phyloP scores from a whole-genome alignment of 2,797 vertebrate species.

The Sorex maritimensis region DNA sequence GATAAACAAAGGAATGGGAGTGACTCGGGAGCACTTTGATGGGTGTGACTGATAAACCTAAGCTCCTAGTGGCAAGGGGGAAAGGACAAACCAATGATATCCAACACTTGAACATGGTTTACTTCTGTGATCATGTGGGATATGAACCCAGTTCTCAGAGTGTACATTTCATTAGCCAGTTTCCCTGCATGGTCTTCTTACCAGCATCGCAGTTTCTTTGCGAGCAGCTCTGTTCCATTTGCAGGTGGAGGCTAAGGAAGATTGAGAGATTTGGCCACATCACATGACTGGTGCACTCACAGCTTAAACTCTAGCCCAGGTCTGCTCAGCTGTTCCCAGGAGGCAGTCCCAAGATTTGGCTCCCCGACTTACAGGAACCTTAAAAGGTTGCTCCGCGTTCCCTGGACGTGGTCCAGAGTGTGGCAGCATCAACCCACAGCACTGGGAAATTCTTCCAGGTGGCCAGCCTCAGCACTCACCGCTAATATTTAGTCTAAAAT shows the following conservation, averaged over 20 bases:
- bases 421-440: neutral
- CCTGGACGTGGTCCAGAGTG: neutral
- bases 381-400: neutral
- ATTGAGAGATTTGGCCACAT: neutral
- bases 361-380: neutral
- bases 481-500: constrained; percentile 34
- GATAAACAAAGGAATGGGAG: too few species aligned
- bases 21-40: too few species aligned
- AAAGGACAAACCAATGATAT: too few species aligned
- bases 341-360: neutral
- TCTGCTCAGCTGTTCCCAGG: constrained; percentile 34
- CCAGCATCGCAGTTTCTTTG: neutral
- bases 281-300: neutral
- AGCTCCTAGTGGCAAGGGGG: too few species aligned
- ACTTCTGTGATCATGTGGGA: constrained; percentile 12
- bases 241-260: constrained; percentile 30
- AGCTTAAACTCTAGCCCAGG: neutral
- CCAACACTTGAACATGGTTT: constrained; percentile 3
- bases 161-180: neutral
- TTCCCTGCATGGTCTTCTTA: neutral
- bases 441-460: constrained; percentile 11
- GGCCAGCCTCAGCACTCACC: neutral
- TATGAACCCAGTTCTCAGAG: neutral
- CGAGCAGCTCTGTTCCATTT: constrained; percentile 39
- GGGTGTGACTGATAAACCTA: too few species aligned